Evolutionary conservation across 2,113 vertebrate genomes (phyloP), one percentile per base, ranked within the genome.

Genomic region (Suncus etruscus): DNA sequence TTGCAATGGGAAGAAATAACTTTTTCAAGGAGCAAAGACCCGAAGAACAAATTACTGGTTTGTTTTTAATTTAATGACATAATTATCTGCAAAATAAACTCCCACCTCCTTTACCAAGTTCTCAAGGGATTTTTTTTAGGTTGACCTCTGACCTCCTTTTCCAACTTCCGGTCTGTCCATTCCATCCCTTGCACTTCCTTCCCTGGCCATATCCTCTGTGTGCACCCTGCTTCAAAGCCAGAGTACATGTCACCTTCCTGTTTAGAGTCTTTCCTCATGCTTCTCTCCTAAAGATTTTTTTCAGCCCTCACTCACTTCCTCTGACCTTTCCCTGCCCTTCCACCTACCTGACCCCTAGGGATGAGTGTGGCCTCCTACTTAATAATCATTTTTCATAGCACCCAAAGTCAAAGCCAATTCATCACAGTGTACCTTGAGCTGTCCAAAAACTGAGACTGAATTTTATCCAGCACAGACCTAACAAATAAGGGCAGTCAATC

Each of bases 1-100:
- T 74, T 83, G 82, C 79, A 91, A 90, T n/a, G 1, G 66, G 18
- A 84, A 94, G 91, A 88, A 51, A 77, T 3, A 51, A 70, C 90
- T 76, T 91, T 91, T 63, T 89, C 86, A 87, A 88, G 92, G 70
- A 86, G 14, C 48, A 91, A 29, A 74, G 77, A 73, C 47, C 58
- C 39, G 18, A 74, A 74, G 72, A 84, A 70, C 15, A 83, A 87
- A 51, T 45, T 74, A 61, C 73, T 65, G 12, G 15, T 75, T 73
- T 75, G 3, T 51, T 83, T 65, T 15, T 81, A 45, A 39, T 73
- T 78, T 72, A 68, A 2, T 25, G 11, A 50, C 45, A 82, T 7
- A n/a, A 0, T 1, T 20, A 77, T 58, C 11, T 2, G 2, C 45
- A 87, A 88, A 68, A 73, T 54, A 47, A 77, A 69, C 73, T 14